phyloP scores from a whole-genome alignment of 92 coral and sea anemone species.

The Palythoa caribaeorum region DNA sequence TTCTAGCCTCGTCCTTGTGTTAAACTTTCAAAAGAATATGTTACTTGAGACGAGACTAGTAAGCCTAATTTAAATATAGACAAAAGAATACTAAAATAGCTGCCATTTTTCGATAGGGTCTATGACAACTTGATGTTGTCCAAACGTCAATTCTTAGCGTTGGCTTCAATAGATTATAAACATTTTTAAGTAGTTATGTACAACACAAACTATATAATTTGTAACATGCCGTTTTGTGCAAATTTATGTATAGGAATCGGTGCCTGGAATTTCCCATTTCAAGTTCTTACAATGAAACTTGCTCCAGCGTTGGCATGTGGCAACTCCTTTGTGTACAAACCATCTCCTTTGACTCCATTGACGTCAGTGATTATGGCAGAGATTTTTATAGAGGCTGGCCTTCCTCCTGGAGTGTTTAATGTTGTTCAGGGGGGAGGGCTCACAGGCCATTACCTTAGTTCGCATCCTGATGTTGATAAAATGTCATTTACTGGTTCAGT shows the following conservation, averaged over 20 bases:
- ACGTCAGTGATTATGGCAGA: slow-evolving; percentile 89
- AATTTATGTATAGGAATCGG: slow-evolving; percentile 83
- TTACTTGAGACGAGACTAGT: too few species aligned
- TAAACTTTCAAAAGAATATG: too few species aligned
- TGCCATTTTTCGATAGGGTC: too few species aligned
- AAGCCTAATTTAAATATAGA: too few species aligned
- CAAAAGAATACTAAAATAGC: too few species aligned
- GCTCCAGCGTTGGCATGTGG: slow-evolving; percentile 99
- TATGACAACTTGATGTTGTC: too few species aligned
- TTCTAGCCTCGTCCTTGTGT: too few species aligned
- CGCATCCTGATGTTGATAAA: slow-evolving; percentile 85
- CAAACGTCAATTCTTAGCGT: too few species aligned
- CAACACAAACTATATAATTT: not conserved
- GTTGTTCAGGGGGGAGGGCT: slow-evolving; percentile 93
- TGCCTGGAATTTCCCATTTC: slow-evolving; percentile 98
- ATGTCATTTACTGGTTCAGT: slow-evolving; percentile 97
- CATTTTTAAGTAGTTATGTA: not conserved
- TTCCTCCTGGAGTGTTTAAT: slow-evolving; percentile 83
- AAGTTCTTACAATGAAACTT: slow-evolving; percentile 85
- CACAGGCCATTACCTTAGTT: slow-evolving; percentile 85
- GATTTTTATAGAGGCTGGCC: slow-evolving; percentile 90
- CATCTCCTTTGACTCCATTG: slow-evolving; percentile 94
- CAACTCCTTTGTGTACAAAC: slow-evolving; percentile 93
- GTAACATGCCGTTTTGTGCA: not conserved
- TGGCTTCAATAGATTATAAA: too few species aligned